phyloP scores from a whole-genome alignment of 2,888 invertebrate genomes.

The Drosophila paramelanica region DNA sequence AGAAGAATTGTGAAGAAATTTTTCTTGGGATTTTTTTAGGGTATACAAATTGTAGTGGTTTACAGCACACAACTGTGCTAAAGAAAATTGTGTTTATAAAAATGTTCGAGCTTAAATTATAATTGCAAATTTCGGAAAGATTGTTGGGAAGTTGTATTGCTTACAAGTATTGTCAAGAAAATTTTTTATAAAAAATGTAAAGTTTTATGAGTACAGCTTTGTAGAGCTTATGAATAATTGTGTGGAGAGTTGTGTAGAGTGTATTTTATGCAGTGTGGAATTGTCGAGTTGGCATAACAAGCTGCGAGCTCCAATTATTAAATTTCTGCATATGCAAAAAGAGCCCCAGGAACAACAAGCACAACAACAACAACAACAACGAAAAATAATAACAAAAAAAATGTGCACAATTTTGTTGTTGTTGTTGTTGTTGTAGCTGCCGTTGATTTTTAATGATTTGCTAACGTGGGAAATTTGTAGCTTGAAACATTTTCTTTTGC shows the following conservation, averaged over 20 bases:
- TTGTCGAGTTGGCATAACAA: conserved; percentile 37
- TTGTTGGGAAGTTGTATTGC: too few species aligned
- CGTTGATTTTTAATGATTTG: conserved; percentile 72
- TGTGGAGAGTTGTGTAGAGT: conserved; percentile 3
- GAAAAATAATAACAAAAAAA: conserved; percentile 5
- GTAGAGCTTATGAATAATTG: neutral
- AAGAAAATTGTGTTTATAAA: too few species aligned
- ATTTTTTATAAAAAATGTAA: too few species aligned
- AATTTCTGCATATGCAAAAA: conserved; percentile 53
- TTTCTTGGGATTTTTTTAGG: too few species aligned
- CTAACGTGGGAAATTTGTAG: conserved; percentile 71
- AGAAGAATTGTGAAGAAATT: too few species aligned
- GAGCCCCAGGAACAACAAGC: conserved; percentile 10
- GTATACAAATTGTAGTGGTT: too few species aligned
- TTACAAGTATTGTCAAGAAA: too few species aligned
- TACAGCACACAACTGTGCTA: too few species aligned
- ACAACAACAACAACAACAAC: conserved; percentile 19
- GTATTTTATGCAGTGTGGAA: conserved; percentile 2
- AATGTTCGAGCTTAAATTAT: too few species aligned
- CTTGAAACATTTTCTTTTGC: conserved; percentile 54
- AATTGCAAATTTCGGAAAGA: too few species aligned
- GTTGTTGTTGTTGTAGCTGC: conserved; percentile 30
- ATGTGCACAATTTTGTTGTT: conserved; percentile 24
- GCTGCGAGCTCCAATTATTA: conserved; percentile 46
- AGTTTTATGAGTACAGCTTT: neutral